A percentile compares a stretch with the other conserved stretches of the same genome.
These are phyloP conservation scores for Hirundo rustica DNA, from an alignment of 2,797 vertebrate genomes.

Conservation along the genomic window DNA sequence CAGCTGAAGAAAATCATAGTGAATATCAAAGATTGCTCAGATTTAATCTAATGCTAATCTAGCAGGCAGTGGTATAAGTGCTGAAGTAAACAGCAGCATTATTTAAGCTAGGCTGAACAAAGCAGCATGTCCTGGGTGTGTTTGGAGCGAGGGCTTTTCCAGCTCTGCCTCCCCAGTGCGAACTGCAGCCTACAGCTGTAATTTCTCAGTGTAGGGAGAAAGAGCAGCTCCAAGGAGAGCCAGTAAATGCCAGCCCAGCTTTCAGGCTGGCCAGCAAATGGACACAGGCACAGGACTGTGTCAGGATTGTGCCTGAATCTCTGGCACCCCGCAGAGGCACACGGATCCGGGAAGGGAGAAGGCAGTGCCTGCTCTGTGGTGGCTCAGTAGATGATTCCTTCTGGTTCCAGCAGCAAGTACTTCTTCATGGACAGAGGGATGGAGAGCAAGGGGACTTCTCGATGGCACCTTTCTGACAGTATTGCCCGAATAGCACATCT, in stretches of 20 bases:
- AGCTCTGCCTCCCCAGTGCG: not conserved
- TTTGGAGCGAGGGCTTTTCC: not conserved
- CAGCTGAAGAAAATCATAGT: not conserved
- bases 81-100: not conserved
- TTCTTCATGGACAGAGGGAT: conserved; percentile 83
- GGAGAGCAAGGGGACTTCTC: conserved; percentile 76
- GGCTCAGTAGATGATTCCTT: conserved; percentile 82
- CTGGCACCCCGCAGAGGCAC: not conserved
- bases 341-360: accelerated
- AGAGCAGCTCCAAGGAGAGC: not conserved
- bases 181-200: not conserved
- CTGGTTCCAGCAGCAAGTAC: conserved; percentile 88
- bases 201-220: not conserved
- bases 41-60: not conserved
- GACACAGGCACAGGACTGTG: not conserved
- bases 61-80: not conserved
- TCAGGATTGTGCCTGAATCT: not conserved
- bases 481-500: conserved; percentile 83
- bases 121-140: not conserved
- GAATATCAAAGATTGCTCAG: not conserved
- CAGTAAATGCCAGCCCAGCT: not conserved
- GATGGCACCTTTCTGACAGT: conserved; percentile 77
- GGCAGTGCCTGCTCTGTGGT: not conserved
- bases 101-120: not conserved
- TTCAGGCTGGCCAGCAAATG: not conserved